phyloP scores from a whole-genome alignment of 2,113 vertebrate genomes.

The Nycticryphes semicollaris region DNA sequence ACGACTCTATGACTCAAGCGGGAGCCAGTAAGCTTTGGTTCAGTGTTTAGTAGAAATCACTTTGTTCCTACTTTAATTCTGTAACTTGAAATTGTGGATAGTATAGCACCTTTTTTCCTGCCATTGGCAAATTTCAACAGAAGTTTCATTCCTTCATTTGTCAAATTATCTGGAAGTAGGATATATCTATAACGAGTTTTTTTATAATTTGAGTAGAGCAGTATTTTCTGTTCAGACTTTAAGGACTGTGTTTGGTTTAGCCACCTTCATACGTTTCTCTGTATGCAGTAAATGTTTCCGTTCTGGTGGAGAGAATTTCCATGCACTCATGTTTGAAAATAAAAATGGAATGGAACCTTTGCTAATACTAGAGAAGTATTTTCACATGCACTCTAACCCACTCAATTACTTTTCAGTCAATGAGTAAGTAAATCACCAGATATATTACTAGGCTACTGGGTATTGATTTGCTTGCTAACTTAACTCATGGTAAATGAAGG shows the following conservation, averaged over 20 bases:
- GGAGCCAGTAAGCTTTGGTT: not conserved
- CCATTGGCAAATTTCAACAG: not conserved
- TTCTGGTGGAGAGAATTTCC: not conserved
- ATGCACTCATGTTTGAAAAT: not conserved
- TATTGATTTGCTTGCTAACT: constrained; percentile 37
- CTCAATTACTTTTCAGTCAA: constrained; percentile 25
- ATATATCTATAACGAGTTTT: not conserved
- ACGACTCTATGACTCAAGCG: not conserved
- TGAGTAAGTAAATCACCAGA: constrained; percentile 45
- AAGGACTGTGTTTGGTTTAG: not conserved
- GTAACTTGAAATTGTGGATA: not conserved
- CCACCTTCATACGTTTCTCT: not conserved
- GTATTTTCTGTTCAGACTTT: not conserved
- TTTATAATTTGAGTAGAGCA: not conserved
- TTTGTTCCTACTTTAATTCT: not conserved
- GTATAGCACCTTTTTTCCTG: not conserved
- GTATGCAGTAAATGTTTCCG: not conserved
- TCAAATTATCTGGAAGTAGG: not conserved
- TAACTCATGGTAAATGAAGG: not conserved
- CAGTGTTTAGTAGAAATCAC: not conserved
- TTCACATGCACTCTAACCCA: not conserved
- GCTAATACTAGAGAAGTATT: not conserved
- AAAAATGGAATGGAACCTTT: not conserved
- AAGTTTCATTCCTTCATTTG: not conserved
- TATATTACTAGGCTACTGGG: not conserved